Base-by-base conservation (phyloP, 1,140 invertebrate genomes). In the Dufourea novaeangliae region DNA sequence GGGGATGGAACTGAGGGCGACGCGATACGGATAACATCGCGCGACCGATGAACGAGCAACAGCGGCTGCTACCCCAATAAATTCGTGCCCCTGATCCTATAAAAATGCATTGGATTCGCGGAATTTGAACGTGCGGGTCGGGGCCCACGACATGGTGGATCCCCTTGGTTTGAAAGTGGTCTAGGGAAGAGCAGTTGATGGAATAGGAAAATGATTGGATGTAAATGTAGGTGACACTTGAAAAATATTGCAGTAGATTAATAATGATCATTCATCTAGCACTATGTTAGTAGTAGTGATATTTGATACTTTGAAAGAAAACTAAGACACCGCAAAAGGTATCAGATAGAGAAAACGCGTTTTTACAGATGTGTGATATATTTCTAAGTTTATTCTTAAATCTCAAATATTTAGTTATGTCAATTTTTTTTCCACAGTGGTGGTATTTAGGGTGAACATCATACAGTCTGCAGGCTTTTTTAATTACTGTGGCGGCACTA, bases 61-160 rank as follows among this genome's bases (percentile, higher is more conserved):
- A 73, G 44, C 66, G 74, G 66, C 59, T 63, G 62, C 68, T 82
- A 80, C 80, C 76, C 79, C 87, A 86, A 91, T 90, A 90, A 91
- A 90, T 90, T 90, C 82, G 82, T 85, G 78, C 78, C 80, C 79
- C 83, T 84, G 87, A 89, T 87, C 86, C 85, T 81, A 90, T 90
- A 89, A 90, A 90, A 91, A 90, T 91, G 89, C 88, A 90, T 90
- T 90, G 87, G 68, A 75, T 82, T 63, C 79, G 61, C 52, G 57
- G 41, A 59, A 79, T 69, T 50, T 44, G 54, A 56, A 27, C 61
- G 7, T 25, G 27, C 14, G 63, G 22, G 41, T 25, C 27, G 20
- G 7, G 29, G n/a, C 54, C 46, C 54, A 7, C 46, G 8, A 0
- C 20, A 1, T 4, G 20, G 5, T n/a, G n/a, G n/a, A n/a, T n/a